Conservation (phyloP, 1,140 invertebrate genomes). For the Drosophila chauvacae region DNA sequence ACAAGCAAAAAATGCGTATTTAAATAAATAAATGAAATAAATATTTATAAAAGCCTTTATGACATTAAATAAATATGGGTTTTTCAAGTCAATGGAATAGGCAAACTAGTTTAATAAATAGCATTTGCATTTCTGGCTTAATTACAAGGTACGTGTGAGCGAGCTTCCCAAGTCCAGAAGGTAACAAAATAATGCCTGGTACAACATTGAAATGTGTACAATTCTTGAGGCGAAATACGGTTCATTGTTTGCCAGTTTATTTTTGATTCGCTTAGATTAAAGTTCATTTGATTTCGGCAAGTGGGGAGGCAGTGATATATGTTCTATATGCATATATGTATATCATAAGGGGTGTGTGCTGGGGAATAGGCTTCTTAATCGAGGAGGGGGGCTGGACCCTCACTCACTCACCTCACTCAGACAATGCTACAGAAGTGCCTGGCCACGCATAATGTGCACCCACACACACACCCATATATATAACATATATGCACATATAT, state of each 20-base stretch:
- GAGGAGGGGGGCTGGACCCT: neutral
- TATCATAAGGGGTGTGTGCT: neutral
- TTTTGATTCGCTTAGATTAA: slow-evolving; percentile 7
- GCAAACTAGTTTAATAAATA: no score
- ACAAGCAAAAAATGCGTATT: neutral
- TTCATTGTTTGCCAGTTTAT: slow-evolving; percentile 9
- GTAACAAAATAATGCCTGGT: neutral
- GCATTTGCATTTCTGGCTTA: neutral
- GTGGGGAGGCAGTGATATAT: neutral
- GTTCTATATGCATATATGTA: neutral
- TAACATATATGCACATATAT: slow-evolving; percentile 7
- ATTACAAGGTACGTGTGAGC: neutral
- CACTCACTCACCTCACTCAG: slow-evolving; percentile 2
- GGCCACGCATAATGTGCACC: slow-evolving; percentile 60
- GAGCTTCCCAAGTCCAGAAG: no score
- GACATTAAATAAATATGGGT: neutral
- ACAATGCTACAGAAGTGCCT: slow-evolving; percentile 53
- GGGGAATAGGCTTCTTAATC: slow-evolving; percentile 11
- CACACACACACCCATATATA: slow-evolving; percentile 10
- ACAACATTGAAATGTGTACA: slow-evolving; percentile 1
- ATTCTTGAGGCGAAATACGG: neutral
- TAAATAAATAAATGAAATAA: neutral
- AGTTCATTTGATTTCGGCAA: slow-evolving; percentile 13
- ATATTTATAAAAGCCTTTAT: neutral
- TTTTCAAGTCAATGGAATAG: neutral